Conservation (phyloP, 2,797 vertebrate species). For the Muscicapa striata region DNA sequence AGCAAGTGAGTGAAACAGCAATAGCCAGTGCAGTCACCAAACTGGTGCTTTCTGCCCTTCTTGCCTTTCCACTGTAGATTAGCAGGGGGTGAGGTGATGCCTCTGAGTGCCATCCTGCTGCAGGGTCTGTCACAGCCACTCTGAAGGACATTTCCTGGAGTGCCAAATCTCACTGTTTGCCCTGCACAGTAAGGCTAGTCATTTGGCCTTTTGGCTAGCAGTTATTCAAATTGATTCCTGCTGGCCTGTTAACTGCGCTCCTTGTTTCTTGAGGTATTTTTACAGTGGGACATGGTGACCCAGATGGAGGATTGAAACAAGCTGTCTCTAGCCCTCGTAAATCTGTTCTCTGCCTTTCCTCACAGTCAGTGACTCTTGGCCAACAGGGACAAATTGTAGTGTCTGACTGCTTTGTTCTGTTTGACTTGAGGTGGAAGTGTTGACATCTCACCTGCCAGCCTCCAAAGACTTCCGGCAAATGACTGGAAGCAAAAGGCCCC, state of each 20-base stretch:
- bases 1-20: no score
- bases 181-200: neutral
- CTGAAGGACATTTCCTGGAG: neutral
- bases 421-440: constrained; percentile 57
- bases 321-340: no score
- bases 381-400: neutral
- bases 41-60: neutral
- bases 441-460: neutral
- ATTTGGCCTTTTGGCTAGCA: neutral
- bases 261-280: neutral
- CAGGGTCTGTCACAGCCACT: neutral
- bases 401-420: neutral
- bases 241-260: neutral
- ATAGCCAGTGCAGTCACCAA: no score
- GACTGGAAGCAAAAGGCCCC: constrained; percentile 10
- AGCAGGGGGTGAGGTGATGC: neutral
- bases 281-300: no score
- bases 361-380: accelerated
- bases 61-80: neutral
- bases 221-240: neutral
- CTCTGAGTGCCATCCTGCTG: neutral
- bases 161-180: neutral
- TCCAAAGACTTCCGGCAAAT: constrained; percentile 28
- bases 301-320: no score
- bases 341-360: neutral